Evolutionary conservation across 2,888 invertebrate genomes (phyloP), one percentile per base, ranked within the genome.

Genomic region (Norana najaformis): DNA sequence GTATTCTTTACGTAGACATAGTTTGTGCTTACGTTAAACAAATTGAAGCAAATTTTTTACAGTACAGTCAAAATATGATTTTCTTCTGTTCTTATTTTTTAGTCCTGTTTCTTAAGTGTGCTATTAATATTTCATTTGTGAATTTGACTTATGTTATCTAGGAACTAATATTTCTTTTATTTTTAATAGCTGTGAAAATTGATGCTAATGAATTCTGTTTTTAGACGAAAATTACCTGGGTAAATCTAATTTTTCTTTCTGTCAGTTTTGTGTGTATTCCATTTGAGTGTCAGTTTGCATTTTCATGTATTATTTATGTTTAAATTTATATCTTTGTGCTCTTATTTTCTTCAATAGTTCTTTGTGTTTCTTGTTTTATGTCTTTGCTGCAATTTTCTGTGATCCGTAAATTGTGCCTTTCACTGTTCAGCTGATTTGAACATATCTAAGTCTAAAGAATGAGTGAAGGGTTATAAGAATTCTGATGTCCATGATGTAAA

Each of bases 181-280:
- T 69, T 69, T 69, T 13, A n/a, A n/a, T 69, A 69, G 69, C 69
- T 69, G 69, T 69, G 69, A 69, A 69, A 69, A n/a, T n/a, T 69
- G 14, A 69, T 69, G n/a, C 69, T 69, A 69, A n/a, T 69, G 69
- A 69, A 69, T 69, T 69, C 69, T 69, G 69, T 69, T 69, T 47
- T 69, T 69, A 69, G 69, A 69, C 69, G 69, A 69, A 69, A n/a
- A n/a, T 69, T 69, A n/a, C 0, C 69, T 69, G 69, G 69, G 69
- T 69, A 69, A 69, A 69, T 69, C 69, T 69, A 4, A n/a, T 69
- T 69, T 41, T 69, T 69, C 69, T 0, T 69, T 69, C 16, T n/a
- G 69, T 69, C n/a, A 69, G 69, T 69, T 69, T 69, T n/a, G 1
- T 69, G 69, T n/a, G 23, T 47, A 47, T 47, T 47, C 47, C 20